phyloP scores from a whole-genome alignment of 2,888 invertebrate species.

The Pycnomerus fuliginosus region DNA sequence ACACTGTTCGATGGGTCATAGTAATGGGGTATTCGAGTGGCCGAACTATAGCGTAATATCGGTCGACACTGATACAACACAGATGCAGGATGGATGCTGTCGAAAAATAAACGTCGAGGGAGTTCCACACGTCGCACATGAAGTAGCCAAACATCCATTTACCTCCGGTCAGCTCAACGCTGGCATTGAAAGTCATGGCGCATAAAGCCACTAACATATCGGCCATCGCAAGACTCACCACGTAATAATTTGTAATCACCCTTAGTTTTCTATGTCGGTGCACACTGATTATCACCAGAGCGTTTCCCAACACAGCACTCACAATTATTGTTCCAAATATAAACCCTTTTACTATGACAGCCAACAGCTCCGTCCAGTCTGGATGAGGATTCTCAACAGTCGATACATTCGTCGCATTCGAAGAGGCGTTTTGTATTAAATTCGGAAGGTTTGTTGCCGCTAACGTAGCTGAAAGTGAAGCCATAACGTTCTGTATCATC shows the following conservation, averaged over 20 bases:
- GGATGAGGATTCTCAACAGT: slow-evolving; percentile 47
- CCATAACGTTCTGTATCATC: slow-evolving; percentile 54
- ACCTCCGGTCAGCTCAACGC: slow-evolving; percentile 76
- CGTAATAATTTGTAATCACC: slow-evolving; percentile 93
- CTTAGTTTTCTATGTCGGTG: slow-evolving; percentile 77
- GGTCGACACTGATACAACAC: slow-evolving; percentile 92
- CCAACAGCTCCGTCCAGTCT: slow-evolving; percentile 58
- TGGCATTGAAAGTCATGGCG: slow-evolving; percentile 91
- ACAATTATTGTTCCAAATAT: slow-evolving; percentile 85
- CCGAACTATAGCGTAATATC: slow-evolving; percentile 83
- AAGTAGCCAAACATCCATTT: slow-evolving; percentile 85
- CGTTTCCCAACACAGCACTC: slow-evolving; percentile 88
- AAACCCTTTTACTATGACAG: slow-evolving; percentile 71
- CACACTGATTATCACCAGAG: slow-evolving; percentile 84
- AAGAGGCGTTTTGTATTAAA: slow-evolving; percentile 38
- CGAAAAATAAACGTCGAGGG: slow-evolving; percentile 90
- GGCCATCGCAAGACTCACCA: slow-evolving; percentile 91
- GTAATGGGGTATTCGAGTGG: slow-evolving; percentile 90
- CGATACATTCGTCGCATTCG: slow-evolving; percentile 43
- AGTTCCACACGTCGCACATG: slow-evolving; percentile 95
- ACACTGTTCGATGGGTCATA: slow-evolving; percentile 81
- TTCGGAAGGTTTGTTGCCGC: slow-evolving; percentile 40
- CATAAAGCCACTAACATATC: slow-evolving; percentile 90
- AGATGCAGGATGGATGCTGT: slow-evolving; percentile 90
- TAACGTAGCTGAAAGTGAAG: slow-evolving; percentile 49